These are phyloP conservation scores for Urechis unicinctus DNA, from an alignment of 2,888 invertebrate species.

Conservation along the genomic window DNA sequence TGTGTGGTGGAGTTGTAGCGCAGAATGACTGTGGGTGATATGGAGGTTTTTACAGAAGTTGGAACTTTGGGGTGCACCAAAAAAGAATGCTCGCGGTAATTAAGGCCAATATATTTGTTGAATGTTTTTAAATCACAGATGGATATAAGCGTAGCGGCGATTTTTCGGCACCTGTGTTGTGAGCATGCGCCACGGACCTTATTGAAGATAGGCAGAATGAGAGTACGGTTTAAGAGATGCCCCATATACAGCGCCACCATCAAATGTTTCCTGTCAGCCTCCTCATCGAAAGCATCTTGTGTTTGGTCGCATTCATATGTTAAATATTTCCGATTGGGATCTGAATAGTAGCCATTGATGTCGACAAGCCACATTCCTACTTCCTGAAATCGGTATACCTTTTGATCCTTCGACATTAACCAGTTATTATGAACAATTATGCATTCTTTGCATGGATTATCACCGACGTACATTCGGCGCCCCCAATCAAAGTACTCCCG, in stretches of 20 bases:
- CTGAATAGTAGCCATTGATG: conserved; percentile 2
- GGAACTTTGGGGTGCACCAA: conserved; percentile 5
- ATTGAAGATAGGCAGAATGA: background rate
- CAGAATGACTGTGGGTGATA: no score
- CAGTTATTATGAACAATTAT: conserved; percentile 8
- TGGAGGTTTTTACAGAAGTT: background rate
- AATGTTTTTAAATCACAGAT: background rate
- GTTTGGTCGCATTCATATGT: no score
- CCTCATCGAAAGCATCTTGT: background rate
- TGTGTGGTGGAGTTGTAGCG: no score
- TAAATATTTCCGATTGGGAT: conserved; percentile 3
- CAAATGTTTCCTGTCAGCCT: background rate
- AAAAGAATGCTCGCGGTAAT: conserved; percentile 6
- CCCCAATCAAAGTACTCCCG: background rate
- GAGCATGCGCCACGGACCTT: background rate
- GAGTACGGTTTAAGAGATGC: background rate
- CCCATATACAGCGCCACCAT: background rate
- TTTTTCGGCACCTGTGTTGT: background rate
- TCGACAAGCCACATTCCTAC: conserved; percentile 4
- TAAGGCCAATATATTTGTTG: background rate
- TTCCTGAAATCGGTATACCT: conserved; percentile 7
- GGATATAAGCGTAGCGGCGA: no score
- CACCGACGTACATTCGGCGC: background rate
- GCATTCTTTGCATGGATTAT: background rate
- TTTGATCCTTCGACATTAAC: conserved; percentile 7